These are phyloP conservation scores for Drosophila birchii DNA, from an alignment of 2,888 invertebrate species.

Conservation along the genomic window DNA sequence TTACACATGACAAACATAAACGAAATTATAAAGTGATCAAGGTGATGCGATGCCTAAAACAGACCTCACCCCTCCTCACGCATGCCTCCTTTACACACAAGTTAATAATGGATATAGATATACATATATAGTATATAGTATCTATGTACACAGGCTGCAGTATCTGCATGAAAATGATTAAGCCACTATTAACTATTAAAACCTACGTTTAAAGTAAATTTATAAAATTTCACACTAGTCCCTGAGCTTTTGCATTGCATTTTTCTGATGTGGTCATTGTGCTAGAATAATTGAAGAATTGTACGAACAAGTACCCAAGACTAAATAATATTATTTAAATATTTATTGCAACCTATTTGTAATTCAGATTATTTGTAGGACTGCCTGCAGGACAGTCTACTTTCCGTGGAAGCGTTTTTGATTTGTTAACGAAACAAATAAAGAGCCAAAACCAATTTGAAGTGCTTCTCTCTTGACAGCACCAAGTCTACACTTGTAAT, in stretches of 20 bases:
- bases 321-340: no score
- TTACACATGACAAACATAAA: conserved; percentile 2
- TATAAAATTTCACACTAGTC: neutral
- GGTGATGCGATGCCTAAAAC: neutral
- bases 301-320: neutral
- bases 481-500: neutral
- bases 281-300: neutral
- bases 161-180: no score
- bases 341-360: neutral
- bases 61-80: conserved; percentile 6
- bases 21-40: neutral
- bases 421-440: neutral
- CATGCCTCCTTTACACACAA: conserved; percentile 1
- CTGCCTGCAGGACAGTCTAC: neutral
- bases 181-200: neutral
- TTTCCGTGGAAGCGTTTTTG: neutral
- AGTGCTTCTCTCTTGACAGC: neutral
- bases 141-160: neutral
- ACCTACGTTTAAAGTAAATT: neutral
- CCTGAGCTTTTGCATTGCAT: neutral
- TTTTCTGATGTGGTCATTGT: neutral
- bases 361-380: neutral
- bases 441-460: neutral
- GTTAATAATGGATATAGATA: neutral
- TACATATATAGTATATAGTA: neutral